Base-by-base conservation (phyloP, 2,888 invertebrate genomes). In the Agrilus cyanescens region DNA sequence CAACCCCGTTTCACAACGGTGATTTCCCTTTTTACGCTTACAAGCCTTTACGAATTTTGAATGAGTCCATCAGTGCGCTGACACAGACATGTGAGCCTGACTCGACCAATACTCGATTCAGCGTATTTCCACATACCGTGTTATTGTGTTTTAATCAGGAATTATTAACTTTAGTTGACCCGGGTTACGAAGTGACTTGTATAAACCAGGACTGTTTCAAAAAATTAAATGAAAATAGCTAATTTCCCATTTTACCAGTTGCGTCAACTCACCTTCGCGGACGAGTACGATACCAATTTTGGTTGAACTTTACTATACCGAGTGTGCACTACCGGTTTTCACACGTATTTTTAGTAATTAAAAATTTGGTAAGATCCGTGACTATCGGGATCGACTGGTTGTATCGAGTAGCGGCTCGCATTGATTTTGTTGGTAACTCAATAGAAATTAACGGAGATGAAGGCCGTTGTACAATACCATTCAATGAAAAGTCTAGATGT, bases 131-230 rank as follows among this genome's bases (percentile, higher is more conserved):
- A n/a, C n/a, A n/a, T n/a, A n/a, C n/a, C n/a, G n/a, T n/a, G n/a
- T n/a, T n/a, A n/a, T n/a, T n/a, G n/a, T n/a, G n/a, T n/a, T n/a
- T n/a, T n/a, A n/a, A n/a, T n/a, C n/a, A n/a, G n/a, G n/a, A n/a
- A n/a, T 18, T 45, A 30, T 14, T 30, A 10, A 38, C 44, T 1
- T 34, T 51, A 14, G 25, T 51, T 7, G 51, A 51, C 38, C 44
- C 50, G 12, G 50, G 51, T 12, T 40, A 45, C 33, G 50, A 50
- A 34, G 46, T 50, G 2, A 41, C 48, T 12, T 50, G 50, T 31
- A 40, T 51, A 10, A 37, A 44, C n/a, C 41, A 46, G 33, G 44
- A 50, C 4, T 12, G 43, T 12, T 46, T 45, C 35, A 7, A 18
- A n/a, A 35, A 30, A 13, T 40, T 48, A 13, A 14, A 29, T 14